These are phyloP conservation scores for Psittacula cyanocephala DNA, from an alignment of 2,113 vertebrate species.

Conservation along the genomic window DNA sequence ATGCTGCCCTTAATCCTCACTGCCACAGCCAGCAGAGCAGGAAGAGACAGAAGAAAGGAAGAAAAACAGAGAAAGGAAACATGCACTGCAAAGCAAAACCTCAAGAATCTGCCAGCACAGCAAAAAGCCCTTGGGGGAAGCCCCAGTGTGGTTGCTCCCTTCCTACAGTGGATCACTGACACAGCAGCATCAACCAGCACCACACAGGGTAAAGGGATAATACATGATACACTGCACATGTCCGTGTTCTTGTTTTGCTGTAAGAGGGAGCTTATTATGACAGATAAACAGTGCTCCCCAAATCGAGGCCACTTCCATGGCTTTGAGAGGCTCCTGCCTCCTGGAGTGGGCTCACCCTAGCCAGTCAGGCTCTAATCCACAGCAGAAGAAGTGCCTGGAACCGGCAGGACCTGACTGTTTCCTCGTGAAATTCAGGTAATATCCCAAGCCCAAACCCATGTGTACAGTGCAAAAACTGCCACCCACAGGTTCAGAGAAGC, in stretches of 20 bases:
- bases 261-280: background rate
- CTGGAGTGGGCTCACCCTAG: background rate
- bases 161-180: background rate
- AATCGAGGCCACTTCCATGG: background rate
- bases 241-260: accelerated
- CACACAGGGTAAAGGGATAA: background rate
- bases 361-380: background rate
- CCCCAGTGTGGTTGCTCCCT: background rate
- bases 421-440: background rate
- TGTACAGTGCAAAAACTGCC: background rate
- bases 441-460: background rate
- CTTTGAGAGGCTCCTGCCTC: background rate
- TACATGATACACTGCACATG: accelerated
- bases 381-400: background rate
- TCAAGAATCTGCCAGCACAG: background rate
- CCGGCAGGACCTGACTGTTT: background rate
- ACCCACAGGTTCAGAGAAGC: background rate
- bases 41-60: background rate
- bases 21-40: accelerated
- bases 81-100: background rate
- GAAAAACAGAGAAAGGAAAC: background rate
- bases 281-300: background rate
- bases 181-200: background rate
- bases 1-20: background rate
- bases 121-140: background rate